These are phyloP conservation scores for Thyatira batis DNA, from an alignment of 2,888 invertebrate species.

Conservation along the genomic window DNA sequence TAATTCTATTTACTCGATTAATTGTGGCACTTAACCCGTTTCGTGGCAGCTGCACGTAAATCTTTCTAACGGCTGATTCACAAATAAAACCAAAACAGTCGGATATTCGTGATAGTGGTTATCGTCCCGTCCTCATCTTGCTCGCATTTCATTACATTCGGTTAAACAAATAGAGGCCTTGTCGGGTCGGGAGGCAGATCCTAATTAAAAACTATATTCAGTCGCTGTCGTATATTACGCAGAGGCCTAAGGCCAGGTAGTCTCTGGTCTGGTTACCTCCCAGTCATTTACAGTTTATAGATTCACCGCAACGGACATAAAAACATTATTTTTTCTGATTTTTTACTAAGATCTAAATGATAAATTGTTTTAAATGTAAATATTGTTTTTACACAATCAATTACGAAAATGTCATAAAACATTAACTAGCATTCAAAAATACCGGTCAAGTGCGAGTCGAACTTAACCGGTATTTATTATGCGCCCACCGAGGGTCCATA, in stretches of 20 bases:
- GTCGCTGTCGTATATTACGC: conserved; percentile 67
- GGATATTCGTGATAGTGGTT: conserved; percentile 62
- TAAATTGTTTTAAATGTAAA: conserved; percentile 19
- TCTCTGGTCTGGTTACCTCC: conserved; percentile 66
- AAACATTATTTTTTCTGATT: conserved; percentile 1
- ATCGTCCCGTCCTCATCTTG: conserved; percentile 61
- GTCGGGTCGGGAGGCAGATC: conserved; percentile 65
- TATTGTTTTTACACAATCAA: no score
- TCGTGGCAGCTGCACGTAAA: conserved; percentile 59
- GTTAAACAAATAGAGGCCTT: conserved; percentile 73
- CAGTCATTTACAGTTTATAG: conserved; percentile 62
- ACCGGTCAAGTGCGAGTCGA: no score
- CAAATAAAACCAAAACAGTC: conserved; percentile 63
- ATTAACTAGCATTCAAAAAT: no score
- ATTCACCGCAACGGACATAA: neutral
- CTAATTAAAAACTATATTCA: conserved; percentile 78
- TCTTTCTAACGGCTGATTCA: conserved; percentile 65
- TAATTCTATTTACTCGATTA: conserved; percentile 62
- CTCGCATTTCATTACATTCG: conserved; percentile 56
- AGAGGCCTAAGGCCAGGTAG: conserved; percentile 62
- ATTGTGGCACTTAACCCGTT: conserved; percentile 62
- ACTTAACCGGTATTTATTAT: no score
- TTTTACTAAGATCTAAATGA: neutral
- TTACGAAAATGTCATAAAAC: no score
- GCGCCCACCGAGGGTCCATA: no score